These are phyloP conservation scores for Liodrosophila aerea DNA, from an alignment of 2,888 invertebrate species.

Conservation along the genomic window DNA sequence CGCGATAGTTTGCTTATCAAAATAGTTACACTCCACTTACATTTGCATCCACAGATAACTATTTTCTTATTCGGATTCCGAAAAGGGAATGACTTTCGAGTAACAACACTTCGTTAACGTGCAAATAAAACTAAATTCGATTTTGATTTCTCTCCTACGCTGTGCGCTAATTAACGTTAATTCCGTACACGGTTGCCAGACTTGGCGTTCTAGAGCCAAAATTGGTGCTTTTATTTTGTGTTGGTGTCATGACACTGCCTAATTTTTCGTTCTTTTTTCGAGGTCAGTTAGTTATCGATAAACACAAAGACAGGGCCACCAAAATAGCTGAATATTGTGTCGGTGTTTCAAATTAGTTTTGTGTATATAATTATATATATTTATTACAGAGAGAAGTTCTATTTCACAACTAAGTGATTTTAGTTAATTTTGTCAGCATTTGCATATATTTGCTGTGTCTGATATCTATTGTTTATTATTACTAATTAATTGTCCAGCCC, in stretches of 20 bases:
- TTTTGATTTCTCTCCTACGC: slow-evolving; percentile 62
- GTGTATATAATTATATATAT: not conserved
- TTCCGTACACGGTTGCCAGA: slow-evolving; percentile 31
- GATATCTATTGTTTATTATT: not conserved
- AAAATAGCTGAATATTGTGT: no score
- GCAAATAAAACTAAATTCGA: slow-evolving; percentile 62
- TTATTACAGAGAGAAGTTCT: no score
- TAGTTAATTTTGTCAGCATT: not conserved
- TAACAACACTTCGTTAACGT: slow-evolving; percentile 46
- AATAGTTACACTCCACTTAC: slow-evolving; percentile 48
- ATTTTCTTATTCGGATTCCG: slow-evolving; percentile 24
- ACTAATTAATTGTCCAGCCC: slow-evolving; percentile 23
- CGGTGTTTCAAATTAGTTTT: not conserved
- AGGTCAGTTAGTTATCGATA: not conserved
- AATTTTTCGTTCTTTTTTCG: not conserved
- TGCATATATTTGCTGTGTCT: no score
- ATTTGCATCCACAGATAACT: slow-evolving; percentile 53
- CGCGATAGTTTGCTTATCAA: slow-evolving; percentile 30
- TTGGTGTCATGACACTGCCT: no score
- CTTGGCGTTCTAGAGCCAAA: no score
- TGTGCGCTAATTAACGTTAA: slow-evolving; percentile 63
- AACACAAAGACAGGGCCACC: no score
- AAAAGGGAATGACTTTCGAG: not conserved
- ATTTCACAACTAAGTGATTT: not conserved
- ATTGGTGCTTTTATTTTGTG: no score